Evolutionary conservation across 2,888 invertebrate species (phyloP), one percentile per base, ranked within the genome.

Genomic region (Hydrotaea diabolus): DNA sequence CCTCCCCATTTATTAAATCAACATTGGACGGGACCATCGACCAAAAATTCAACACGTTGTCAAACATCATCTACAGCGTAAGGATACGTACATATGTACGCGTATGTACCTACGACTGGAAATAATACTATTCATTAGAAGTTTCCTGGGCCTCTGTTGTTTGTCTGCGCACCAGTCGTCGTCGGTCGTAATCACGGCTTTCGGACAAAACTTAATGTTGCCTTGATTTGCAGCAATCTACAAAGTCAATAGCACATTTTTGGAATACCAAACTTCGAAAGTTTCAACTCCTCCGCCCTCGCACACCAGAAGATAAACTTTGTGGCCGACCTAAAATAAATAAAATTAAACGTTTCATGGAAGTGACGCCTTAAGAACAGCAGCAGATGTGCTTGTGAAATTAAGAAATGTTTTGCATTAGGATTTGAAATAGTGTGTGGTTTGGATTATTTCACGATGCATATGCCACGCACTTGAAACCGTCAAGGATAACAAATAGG

Each of bases 101-200:
- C n/a, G n/a, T n/a, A n/a, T n/a, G 57, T 31, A 31, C 31, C 31
- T 31, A 31, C 31, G 2, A 39, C 39, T 39, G 21, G 17, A 66
- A 78, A 79, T 72, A 72, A 76, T 77, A 79, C 66, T 76, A 76
- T 74, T 79, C 79, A 82, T 85, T 82, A 79, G 82, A 36, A 49
- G 69, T 49, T 69, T 36, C 19, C 36, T 11, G 7, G 9, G 7
- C 39, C 13, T 11, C 39, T 39, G 7, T 11, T 39, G 7, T 11
- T 11, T 39, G 7, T 8, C 39, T 11, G 13, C 8, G 36, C 36
- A 36, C 9, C 31, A 64, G 36, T 36, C 17, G 3, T 1, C 19
- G 17, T 62, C n/a, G 17, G 11, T 17, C 21, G 46, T 69, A 69
- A 46, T 69, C 69, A 21, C 69, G 39, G 69, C 0, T 46, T 62